Evolutionary conservation across 2,888 invertebrate genomes (phyloP).

Genomic region (Tenthredo livida): DNA sequence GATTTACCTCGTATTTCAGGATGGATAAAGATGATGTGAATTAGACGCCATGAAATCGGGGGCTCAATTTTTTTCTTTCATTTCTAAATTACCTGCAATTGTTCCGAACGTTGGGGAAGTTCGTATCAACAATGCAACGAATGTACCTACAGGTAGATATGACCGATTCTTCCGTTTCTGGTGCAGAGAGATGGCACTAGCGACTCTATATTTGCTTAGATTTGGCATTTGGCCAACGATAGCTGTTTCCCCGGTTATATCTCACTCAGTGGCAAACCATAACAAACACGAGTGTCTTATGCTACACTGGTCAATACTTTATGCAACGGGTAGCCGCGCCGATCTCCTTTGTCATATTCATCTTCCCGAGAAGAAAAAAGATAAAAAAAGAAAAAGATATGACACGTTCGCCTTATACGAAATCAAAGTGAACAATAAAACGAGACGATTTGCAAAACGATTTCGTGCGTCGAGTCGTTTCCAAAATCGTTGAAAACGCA

Average conservation of each 20-base stretch:
- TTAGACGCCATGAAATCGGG: too few relatives aligned
- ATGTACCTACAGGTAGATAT: background rate
- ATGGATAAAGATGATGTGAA: background rate
- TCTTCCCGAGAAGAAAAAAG: background rate
- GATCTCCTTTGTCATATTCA: slow-evolving; percentile 49
- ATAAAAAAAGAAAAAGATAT: background rate
- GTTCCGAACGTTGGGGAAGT: too few relatives aligned
- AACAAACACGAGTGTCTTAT: slow-evolving; percentile 77
- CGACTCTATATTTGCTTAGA: slow-evolving; percentile 69
- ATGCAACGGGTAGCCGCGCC: slow-evolving; percentile 65
- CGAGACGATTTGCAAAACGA: background rate
- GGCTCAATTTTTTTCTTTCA: too few relatives aligned
- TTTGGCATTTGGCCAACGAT: slow-evolving; percentile 74
- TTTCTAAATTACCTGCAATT: too few relatives aligned
- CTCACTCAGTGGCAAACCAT: slow-evolving; percentile 75
- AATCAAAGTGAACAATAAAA: background rate
- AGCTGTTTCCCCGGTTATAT: slow-evolving; percentile 73
- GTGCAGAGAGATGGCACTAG: background rate
- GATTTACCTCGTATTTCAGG: background rate
- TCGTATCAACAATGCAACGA: slow-evolving; percentile 13
- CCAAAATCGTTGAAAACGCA: background rate
- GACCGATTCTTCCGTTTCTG: background rate
- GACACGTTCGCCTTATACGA: background rate
- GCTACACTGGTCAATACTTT: slow-evolving; percentile 73
- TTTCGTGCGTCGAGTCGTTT: background rate